phyloP scores from a whole-genome alignment of 2,113 vertebrate genomes.

The Tyrannus savana region DNA sequence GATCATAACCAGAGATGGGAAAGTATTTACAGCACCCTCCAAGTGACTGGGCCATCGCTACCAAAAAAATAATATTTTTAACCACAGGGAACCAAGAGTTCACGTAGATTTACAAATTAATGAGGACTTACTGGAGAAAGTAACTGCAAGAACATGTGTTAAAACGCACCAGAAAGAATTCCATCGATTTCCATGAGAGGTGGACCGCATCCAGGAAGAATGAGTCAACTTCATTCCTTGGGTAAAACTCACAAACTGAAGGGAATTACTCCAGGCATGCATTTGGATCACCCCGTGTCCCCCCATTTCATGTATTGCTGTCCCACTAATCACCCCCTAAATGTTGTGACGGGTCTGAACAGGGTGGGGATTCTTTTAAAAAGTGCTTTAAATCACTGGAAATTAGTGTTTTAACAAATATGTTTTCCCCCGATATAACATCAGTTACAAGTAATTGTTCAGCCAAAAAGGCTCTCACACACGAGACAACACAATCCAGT shows the following conservation, averaged over 20 bases:
- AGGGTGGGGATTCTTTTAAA: not conserved
- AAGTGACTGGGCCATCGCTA: not conserved
- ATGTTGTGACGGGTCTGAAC: rapidly evolving
- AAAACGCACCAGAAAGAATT: conserved; percentile 12
- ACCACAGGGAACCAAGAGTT: not conserved
- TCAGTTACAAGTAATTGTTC: not conserved
- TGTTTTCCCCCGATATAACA: rapidly evolving
- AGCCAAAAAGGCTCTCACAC: not conserved
- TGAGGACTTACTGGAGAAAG: not conserved
- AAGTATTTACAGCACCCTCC: not conserved
- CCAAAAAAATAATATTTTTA: not conserved
- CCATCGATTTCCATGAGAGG: conserved; percentile 38
- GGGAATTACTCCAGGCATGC: not conserved
- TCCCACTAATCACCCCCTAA: not conserved
- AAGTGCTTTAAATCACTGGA: not conserved
- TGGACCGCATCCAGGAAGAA: conserved; percentile 56
- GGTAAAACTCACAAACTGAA: not conserved
- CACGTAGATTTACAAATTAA: conserved; percentile 19
- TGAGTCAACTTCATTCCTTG: conserved; percentile 55
- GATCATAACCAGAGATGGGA: not conserved
- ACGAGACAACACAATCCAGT: rapidly evolving
- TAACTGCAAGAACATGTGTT: conserved; percentile 31
- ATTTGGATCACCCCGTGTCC: not conserved
- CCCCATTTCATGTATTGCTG: not conserved
- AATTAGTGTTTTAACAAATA: not conserved